phyloP scores from a whole-genome alignment of 1,140 invertebrate species.

The Stenopsyche tienmushanensis region DNA sequence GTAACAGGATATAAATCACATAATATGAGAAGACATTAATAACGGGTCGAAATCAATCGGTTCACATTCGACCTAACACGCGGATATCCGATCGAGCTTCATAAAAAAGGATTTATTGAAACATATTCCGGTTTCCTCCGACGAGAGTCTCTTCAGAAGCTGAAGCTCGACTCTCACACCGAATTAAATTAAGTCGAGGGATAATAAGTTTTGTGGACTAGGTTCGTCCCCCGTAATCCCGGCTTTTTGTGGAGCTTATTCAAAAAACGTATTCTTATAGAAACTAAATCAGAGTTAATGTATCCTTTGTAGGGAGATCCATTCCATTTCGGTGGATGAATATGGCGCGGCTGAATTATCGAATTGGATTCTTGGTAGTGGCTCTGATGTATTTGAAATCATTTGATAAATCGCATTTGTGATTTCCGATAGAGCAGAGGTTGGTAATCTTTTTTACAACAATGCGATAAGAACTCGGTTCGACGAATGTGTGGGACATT shows the following conservation, averaged over 20 bases:
- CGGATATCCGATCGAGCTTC: not conserved
- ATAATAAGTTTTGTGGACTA: constrained; percentile 1
- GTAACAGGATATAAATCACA: too few species aligned
- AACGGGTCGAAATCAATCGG: too few species aligned
- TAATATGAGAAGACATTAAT: too few species aligned
- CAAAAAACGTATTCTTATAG: constrained; percentile 11
- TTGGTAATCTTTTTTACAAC: too few species aligned
- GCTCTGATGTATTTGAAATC: too few species aligned
- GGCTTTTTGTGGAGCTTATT: constrained; percentile 15
- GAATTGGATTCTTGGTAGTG: too few species aligned
- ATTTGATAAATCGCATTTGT: too few species aligned
- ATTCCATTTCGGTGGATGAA: not conserved
- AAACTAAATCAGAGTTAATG: not conserved
- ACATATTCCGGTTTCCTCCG: not conserved
- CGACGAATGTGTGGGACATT: too few species aligned
- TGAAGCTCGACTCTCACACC: not conserved
- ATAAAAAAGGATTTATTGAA: not conserved
- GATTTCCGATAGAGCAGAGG: too few species aligned
- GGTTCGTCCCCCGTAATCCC: not conserved
- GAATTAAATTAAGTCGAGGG: constrained; percentile 25
- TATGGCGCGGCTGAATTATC: not conserved
- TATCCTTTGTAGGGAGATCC: not conserved
- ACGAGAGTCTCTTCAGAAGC: not conserved
- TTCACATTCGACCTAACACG: too few species aligned
- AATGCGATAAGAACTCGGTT: too few species aligned